Evolutionary conservation across 2,113 vertebrate species (phyloP).

Genomic region (Tichodroma muraria): DNA sequence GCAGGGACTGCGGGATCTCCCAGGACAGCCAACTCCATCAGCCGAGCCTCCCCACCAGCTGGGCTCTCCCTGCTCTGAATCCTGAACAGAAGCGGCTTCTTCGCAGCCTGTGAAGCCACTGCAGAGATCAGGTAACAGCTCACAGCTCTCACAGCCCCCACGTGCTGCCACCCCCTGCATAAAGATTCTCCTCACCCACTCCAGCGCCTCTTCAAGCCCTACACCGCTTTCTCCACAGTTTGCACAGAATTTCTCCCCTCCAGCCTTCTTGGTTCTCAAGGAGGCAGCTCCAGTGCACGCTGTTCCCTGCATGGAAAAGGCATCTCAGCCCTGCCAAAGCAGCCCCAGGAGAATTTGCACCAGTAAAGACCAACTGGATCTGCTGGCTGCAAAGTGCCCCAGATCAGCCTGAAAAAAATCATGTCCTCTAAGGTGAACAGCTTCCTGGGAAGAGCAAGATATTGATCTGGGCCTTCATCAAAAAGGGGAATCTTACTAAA

Average conservation of each 20-base stretch:
- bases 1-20: not conserved
- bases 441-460: not conserved
- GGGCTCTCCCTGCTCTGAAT: not conserved
- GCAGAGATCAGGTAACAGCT: not conserved
- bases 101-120: not conserved
- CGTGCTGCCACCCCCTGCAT: rapidly evolving
- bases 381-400: not conserved
- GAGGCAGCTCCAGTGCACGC: not conserved
- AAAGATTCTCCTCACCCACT: not conserved
- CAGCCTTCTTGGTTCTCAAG: not conserved
- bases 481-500: not conserved
- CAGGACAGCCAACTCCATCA: not conserved
- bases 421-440: not conserved
- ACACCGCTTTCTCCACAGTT: rapidly evolving
- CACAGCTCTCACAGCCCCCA: not conserved
- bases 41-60: rapidly evolving
- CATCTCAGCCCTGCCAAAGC: not conserved
- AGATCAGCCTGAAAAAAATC: not conserved
- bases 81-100: not conserved
- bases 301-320: not conserved
- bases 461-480: not conserved
- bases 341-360: not conserved
- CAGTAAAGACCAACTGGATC: not conserved
- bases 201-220: not conserved
- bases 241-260: not conserved